Evolutionary conservation across 2,797 vertebrate species (phyloP), one percentile per base, ranked within the genome.

Genomic region (Alectoris magna): DNA sequence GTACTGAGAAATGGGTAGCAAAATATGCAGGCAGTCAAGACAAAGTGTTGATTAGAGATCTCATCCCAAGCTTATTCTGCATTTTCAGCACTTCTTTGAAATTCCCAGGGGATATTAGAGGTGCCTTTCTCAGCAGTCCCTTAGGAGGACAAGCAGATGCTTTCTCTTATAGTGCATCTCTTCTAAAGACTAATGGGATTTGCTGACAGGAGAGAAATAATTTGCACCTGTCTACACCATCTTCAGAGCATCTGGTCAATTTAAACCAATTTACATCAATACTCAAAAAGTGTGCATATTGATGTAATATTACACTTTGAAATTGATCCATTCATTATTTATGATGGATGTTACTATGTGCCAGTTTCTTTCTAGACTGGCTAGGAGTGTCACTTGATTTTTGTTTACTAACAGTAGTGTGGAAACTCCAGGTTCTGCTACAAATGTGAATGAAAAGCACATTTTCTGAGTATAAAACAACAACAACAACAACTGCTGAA

Each of bases 231-330:
- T 75, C 88, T 63, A 26, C 79, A 59, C 46, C 21, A 90, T 93
- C 87, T 85, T 96, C 66, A 87, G 75, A 94, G 49, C 93, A 96
- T 94, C 84, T 96, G 96, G 90, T 94, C 87, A 90, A 90, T 95
- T 95, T 95, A 93, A 89, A 87, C 27, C 75, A 83, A 85, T 94
- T 94, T 95, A 77, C 46, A 87, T 95, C 91, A 93, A 91, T 93
- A 93, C 93, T 85, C 26, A 58, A 83, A 62, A 89, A 77, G 36
- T 84, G 39, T 84, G 77, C 81, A 83, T 93, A 92, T 74, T 91
- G 91, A 92, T 89, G 73, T 17, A 75, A 56, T 70, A 71, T 72
- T 94, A 38, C 62, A 75, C 41, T 88, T 92, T 58, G 53, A 92
- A 91, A 91, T 84, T 56, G 19, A 18, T 70, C 56, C 31, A 58